Conservation (phyloP, 2,888 invertebrate genomes). For the Eupithecia subfuscata region DNA sequence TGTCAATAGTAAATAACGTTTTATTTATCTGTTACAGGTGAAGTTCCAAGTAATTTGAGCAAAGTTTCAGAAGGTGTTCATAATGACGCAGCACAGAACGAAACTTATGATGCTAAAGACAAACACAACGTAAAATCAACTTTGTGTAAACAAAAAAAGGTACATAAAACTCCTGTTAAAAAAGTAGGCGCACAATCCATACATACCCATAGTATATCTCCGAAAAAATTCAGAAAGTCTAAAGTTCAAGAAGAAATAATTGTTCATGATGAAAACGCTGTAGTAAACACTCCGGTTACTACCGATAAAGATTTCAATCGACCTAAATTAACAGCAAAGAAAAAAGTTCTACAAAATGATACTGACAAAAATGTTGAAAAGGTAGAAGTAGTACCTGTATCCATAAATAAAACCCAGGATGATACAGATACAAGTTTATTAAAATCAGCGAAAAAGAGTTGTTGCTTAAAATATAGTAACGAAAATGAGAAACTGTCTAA, state of each 20-base stretch:
- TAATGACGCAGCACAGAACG: neutral
- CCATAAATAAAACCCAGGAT: neutral
- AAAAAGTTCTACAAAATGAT: conserved; percentile 1
- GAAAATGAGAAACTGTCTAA: neutral
- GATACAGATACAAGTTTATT: neutral
- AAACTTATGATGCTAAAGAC: neutral
- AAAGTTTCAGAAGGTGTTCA: conserved; percentile 21
- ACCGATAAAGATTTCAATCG: conserved; percentile 29
- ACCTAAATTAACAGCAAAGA: conserved; percentile 7
- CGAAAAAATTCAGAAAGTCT: neutral
- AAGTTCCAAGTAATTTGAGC: conserved; percentile 20
- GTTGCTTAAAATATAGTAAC: neutral
- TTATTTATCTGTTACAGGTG: conserved; percentile 13
- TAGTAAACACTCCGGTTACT: conserved; percentile 7
- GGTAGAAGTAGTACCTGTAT: neutral
- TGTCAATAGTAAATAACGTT: neutral
- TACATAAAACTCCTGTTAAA: conserved; percentile 6
- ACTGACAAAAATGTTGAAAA: neutral
- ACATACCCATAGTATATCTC: neutral
- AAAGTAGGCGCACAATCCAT: neutral
- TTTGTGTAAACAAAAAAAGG: conserved; percentile 17
- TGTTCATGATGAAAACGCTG: neutral
- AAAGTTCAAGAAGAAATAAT: conserved; percentile 1
- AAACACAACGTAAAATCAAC: neutral
- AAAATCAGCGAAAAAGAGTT: conserved; percentile 8